Evolutionary conservation across 1,140 invertebrate genomes (phyloP).

Genomic region (Frieseomelitta varia): DNA sequence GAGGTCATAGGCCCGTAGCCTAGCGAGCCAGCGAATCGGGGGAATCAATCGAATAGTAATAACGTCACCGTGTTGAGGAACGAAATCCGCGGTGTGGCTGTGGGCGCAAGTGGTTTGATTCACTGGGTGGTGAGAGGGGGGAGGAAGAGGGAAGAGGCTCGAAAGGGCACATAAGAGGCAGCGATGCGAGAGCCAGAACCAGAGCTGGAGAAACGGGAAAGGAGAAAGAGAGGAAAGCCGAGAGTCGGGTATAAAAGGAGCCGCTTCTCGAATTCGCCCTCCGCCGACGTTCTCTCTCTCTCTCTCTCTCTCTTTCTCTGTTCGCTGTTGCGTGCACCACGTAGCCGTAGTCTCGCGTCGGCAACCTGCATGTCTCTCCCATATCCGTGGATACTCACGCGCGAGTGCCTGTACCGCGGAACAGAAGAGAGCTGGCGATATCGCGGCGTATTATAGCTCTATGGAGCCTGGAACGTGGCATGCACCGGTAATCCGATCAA

Average conservation of each 20-base stretch:
- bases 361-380: neutral
- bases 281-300: conserved; percentile 38
- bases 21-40: neutral
- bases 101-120: conserved; percentile 51
- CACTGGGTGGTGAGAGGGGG: too few relatives aligned
- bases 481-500: conserved; percentile 76
- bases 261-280: conserved; percentile 58
- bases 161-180: conserved; percentile 52
- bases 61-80: conserved; percentile 28
- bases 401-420: neutral
- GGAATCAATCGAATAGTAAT: conserved; percentile 49
- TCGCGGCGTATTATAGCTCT: conserved; percentile 52
- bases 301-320: conserved; percentile 2
- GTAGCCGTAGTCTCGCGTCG: neutral
- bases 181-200: conserved; percentile 37
- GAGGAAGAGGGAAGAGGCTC: conserved; percentile 32
- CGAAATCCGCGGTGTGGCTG: conserved; percentile 21
- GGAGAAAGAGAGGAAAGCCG: conserved; percentile 30
- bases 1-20: neutral
- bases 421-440: conserved; percentile 34
- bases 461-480: conserved; percentile 43
- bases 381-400: neutral
- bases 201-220: conserved; percentile 18
- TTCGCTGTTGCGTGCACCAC: neutral
- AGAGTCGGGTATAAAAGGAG: conserved; percentile 54